These are phyloP conservation scores for Sylvia atricapilla DNA, from an alignment of 2,113 vertebrate genomes.

Conservation along the genomic window DNA sequence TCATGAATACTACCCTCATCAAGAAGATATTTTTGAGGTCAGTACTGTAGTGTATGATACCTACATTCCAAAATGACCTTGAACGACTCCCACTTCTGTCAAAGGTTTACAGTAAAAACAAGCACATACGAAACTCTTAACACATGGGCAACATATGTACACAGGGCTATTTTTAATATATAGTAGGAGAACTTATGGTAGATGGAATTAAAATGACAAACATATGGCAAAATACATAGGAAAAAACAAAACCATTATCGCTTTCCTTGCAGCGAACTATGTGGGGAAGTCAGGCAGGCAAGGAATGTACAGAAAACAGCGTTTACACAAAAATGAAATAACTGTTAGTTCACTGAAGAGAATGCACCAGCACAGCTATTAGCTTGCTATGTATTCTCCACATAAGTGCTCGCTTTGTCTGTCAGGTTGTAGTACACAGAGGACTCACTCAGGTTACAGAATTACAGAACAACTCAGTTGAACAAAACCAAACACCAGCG, in stretches of 20 bases:
- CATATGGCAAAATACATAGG: slow-evolving; percentile 41
- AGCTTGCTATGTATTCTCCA: slow-evolving; percentile 32
- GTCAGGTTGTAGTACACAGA: slow-evolving; percentile 50
- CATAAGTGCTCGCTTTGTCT: slow-evolving; percentile 57
- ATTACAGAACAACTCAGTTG: slow-evolving; percentile 60
- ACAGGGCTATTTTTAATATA: slow-evolving; percentile 46
- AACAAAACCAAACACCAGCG: slow-evolving; percentile 68
- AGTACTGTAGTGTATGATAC: slow-evolving; percentile 27
- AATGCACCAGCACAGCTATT: slow-evolving; percentile 31
- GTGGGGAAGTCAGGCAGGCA: background rate
- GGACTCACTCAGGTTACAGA: slow-evolving; percentile 47
- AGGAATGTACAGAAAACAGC: slow-evolving; percentile 38
- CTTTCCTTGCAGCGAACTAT: slow-evolving; percentile 10
- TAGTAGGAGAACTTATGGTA: slow-evolving; percentile 14
- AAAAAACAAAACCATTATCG: background rate
- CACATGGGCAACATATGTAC: slow-evolving; percentile 59
- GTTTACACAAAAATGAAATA: slow-evolving; percentile 51
- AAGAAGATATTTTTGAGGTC: slow-evolving; percentile 60
- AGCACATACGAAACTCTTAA: slow-evolving; percentile 14
- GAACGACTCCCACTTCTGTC: slow-evolving; percentile 45
- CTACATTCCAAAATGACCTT: slow-evolving; percentile 57
- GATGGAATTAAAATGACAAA: slow-evolving; percentile 66
- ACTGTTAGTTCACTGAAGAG: slow-evolving; percentile 52
- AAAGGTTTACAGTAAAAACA: slow-evolving; percentile 43
- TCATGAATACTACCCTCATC: slow-evolving; percentile 55